Evolutionary conservation across 2,888 invertebrate species (phyloP).

Genomic region (Pantelozetes paolii): DNA sequence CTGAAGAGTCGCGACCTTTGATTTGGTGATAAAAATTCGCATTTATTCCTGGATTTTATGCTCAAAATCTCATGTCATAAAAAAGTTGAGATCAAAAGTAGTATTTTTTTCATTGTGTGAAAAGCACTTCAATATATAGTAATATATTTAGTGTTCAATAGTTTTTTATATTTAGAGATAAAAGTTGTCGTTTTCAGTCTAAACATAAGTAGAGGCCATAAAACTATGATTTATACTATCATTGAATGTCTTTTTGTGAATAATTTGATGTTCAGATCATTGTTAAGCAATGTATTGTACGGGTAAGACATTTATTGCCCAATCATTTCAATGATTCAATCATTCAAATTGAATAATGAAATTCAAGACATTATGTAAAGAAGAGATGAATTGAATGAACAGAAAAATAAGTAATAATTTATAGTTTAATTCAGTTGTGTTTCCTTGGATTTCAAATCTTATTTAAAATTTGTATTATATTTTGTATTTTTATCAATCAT

Average conservation of each 20-base stretch:
- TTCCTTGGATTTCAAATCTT: not conserved
- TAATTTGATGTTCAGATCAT: not conserved
- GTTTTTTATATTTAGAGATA: not conserved
- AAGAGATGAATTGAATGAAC: not conserved
- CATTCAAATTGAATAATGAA: not conserved
- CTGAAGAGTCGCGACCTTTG: not conserved
- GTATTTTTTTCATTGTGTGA: not conserved
- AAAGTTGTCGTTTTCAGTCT: not conserved
- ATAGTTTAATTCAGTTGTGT: not conserved
- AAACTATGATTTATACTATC: constrained; percentile 23
- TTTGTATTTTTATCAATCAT: too few relatives aligned
- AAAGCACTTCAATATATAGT: too few relatives aligned
- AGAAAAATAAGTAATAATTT: not conserved
- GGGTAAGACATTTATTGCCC: not conserved
- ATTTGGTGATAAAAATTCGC: not conserved
- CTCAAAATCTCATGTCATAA: not conserved
- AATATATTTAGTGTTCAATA: too few relatives aligned
- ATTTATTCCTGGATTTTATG: not conserved
- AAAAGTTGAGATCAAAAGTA: not conserved
- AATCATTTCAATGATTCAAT: not conserved
- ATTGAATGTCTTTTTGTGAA: not conserved
- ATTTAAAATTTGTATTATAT: not conserved
- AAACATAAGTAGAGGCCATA: not conserved
- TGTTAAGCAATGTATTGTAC: not conserved
- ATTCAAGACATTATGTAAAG: not conserved